Percentiles rank a stretch among this genome's conserved stretches.
phyloP scores from a whole-genome alignment of 35 echinoderm and acorn worm genomes.

The Anneissia japonica region DNA sequence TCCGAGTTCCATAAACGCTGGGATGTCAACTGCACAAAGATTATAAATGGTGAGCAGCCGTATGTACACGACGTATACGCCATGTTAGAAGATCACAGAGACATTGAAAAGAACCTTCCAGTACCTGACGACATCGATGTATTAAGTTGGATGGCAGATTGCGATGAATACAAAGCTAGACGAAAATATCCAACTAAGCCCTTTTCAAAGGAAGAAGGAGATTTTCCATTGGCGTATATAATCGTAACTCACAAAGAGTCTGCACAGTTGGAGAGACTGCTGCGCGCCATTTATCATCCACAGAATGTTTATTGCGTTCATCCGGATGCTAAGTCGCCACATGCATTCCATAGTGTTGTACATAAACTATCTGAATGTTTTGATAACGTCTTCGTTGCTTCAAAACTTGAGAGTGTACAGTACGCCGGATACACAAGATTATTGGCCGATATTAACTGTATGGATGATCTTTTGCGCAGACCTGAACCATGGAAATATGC shows the following conservation, averaged over 20 bases:
- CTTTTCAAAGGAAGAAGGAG: constrained; percentile 42
- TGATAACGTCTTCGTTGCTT: constrained; percentile 63
- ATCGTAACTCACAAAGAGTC: constrained; percentile 56
- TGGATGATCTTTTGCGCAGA: constrained; percentile 38
- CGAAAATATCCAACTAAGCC: constrained; percentile 42
- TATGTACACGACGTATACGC: neutral
- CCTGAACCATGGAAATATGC: constrained; percentile 42
- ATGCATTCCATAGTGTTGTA: constrained; percentile 20
- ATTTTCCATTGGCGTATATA: constrained; percentile 72
- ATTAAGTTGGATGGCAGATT: constrained; percentile 43
- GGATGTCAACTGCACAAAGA: neutral
- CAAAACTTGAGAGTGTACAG: constrained; percentile 47
- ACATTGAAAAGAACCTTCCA: constrained; percentile 3
- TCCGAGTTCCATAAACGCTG: neutral
- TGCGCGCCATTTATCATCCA: constrained; percentile 65
- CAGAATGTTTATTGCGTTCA: constrained; percentile 74
- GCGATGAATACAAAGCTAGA: constrained; percentile 21
- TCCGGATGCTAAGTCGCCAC: constrained; percentile 42
- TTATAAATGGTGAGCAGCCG: neutral
- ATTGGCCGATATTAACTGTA: constrained; percentile 60
- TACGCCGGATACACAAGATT: constrained; percentile 51
- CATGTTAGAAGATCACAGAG: neutral
- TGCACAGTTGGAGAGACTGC: constrained; percentile 50
- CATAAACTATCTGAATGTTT: constrained; percentile 38
- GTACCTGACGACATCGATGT: constrained; percentile 42